Evolutionary conservation across 2,797 vertebrate genomes (phyloP).

Genomic region (Liasis olivaceus): DNA sequence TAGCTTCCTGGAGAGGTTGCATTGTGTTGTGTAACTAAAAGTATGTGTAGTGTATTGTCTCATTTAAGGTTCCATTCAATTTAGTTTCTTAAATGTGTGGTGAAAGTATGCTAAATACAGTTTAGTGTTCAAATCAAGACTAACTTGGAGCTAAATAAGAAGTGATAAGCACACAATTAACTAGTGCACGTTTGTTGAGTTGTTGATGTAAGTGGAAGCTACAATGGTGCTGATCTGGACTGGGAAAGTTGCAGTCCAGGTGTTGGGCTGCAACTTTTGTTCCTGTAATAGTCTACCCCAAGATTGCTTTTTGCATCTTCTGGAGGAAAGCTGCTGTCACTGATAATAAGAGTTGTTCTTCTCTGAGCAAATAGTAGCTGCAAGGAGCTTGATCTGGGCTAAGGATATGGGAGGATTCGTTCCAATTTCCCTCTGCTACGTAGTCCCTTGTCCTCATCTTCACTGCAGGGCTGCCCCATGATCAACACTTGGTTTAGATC

Average conservation of each 20-base stretch:
- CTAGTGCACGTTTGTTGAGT: not conserved
- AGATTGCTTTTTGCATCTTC: not conserved
- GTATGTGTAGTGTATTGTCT: not conserved
- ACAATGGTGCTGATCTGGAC: not conserved
- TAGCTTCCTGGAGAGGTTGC: not conserved
- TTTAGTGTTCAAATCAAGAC: not conserved
- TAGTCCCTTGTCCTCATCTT: not conserved
- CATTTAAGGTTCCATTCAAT: not conserved
- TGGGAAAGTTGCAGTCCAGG: not conserved
- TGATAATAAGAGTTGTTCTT: not conserved
- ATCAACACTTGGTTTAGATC: not conserved
- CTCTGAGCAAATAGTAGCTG: not conserved
- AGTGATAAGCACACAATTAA: not conserved
- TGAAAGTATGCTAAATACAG: not conserved
- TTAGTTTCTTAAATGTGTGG: not conserved
- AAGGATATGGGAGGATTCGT: not conserved
- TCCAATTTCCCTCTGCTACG: not conserved
- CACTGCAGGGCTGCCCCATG: not conserved
- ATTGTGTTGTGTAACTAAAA: not conserved
- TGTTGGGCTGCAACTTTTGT: not conserved
- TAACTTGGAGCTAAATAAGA: not conserved
- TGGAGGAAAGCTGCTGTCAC: not conserved
- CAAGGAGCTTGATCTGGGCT: not conserved
- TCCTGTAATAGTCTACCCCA: not conserved
- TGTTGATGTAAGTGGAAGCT: not conserved